Evolutionary conservation across 2,113 vertebrate species (phyloP), one percentile per base, ranked within the genome.

Genomic region (Paralichthys olivaceus): DNA sequence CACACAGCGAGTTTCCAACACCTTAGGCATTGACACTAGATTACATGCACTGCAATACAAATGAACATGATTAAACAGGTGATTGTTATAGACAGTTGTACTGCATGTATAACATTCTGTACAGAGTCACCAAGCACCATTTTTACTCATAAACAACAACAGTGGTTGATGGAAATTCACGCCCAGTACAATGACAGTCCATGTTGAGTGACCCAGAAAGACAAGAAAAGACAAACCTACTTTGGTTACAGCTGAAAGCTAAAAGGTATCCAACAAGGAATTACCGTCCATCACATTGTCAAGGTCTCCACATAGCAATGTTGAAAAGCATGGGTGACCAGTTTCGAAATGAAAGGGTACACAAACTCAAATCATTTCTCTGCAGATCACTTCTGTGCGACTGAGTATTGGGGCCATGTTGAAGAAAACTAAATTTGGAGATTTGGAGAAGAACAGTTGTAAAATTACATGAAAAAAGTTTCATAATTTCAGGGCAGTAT

Each of bases 211-310:
- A 84, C 69, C 80, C 54, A 69, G 66, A 77, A 43, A 81, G 59
- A 90, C 79, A 83, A 57, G 60, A 69, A 6, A 77, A 73, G 53
- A 87, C 75, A 75, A 34, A 65, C 47, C 80, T 71, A 90, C 69
- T 90, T 84, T 86, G 79, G 83, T 87, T 80, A 79, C 69, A 87
- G 85, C 84, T 84, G 77, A 65, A 86, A 81, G 84, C 79, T 70
- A 81, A 49, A 47, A 77, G 72, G 49, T 79, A 45, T 77, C 68
- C 72, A 67, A 84, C 75, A 84, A 29, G 60, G 25, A 70, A 71
- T 63, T 0, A 71, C 37, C 77, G 85, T 65, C 72, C 49, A 80
- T 78, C 53, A 83, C 81, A 73, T 75, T 66, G 19, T 81, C 65
- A 70, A 77, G 53, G 65, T 83, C 72, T 84, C 71, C 59, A 79